These are phyloP conservation scores for Alectura lathami DNA, from an alignment of 2,113 vertebrate genomes.

Conservation along the genomic window DNA sequence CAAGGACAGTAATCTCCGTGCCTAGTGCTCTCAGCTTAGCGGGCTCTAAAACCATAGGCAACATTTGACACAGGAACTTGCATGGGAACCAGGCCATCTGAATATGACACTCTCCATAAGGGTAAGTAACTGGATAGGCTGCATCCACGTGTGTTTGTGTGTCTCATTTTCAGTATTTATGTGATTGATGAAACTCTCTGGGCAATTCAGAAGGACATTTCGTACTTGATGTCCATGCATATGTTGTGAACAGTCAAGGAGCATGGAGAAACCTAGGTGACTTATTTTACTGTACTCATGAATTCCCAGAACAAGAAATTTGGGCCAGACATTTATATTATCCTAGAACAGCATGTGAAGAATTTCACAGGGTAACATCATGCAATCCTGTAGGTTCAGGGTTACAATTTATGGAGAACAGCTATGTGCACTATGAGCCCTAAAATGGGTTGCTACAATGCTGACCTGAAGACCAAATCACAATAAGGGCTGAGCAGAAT, in stretches of 20 bases:
- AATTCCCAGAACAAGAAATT: background rate
- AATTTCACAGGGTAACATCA: background rate
- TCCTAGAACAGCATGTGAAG: accelerated
- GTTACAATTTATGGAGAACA: background rate
- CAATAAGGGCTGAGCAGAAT: background rate
- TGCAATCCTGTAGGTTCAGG: background rate
- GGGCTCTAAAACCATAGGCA: background rate
- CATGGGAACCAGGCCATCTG: background rate
- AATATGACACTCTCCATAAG: background rate
- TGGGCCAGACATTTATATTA: background rate
- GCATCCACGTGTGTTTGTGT: accelerated
- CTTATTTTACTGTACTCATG: background rate
- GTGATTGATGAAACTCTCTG: background rate
- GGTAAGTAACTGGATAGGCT: accelerated
- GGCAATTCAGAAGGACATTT: background rate
- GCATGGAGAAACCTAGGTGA: background rate
- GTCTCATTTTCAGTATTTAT: background rate
- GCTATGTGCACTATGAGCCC: no score
- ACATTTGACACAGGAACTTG: background rate
- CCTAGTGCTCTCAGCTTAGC: background rate
- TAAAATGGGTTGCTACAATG: background rate
- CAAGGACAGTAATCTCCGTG: background rate
- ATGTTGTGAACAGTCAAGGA: background rate
- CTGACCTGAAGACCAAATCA: background rate
- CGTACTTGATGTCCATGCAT: accelerated